Evolutionary conservation across 2,888 invertebrate genomes (phyloP), one percentile per base, ranked within the genome.

Genomic region (Sepiola atlantica): DNA sequence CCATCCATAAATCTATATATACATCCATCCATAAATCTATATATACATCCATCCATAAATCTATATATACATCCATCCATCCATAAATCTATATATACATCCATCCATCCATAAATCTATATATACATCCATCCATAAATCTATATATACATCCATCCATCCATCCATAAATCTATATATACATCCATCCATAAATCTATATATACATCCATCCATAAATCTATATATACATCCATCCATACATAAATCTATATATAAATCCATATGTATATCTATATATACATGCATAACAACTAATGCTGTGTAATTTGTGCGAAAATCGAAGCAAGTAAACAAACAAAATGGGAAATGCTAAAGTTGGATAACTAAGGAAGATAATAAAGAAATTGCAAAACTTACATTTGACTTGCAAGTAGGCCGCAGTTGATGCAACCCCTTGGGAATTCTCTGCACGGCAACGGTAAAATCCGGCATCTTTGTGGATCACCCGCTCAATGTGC

Each of bases 391-490:
- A 91, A 45, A 57, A 94, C 95, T 95, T 95, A 97, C 97, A 96
- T 96, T 95, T 96, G 93, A 97, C 97, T 92, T 96, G 95, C 35
- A 97, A 96, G 95, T 96, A 96, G n/a, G 97, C 97, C 24, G 97
- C 96, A 12, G 97, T 97, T 55, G 97, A 96, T 12, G 97, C 97
- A 93, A 96, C 96, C 55, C 97, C 97, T 95, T 97, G 97, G 21
- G 97, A 96, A 95, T 97, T 97, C 94, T 97, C 96, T 6, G 97
- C 97, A 92, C 96, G 95, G 94, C 97, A 97, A 94, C 96, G 96
- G 95, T 97, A 97, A 90, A 96, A 95, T 90, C 97, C 97, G 95
- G 97, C 97, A 95, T 97, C 97, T 35, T 95, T 95, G 45, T 95
- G 95, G 21, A 95, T 95, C 35, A 97, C 96, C 93, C 97, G 95